Conservation (phyloP, 2,797 vertebrate genomes). For the Schizothorax lantsangensis region DNA sequence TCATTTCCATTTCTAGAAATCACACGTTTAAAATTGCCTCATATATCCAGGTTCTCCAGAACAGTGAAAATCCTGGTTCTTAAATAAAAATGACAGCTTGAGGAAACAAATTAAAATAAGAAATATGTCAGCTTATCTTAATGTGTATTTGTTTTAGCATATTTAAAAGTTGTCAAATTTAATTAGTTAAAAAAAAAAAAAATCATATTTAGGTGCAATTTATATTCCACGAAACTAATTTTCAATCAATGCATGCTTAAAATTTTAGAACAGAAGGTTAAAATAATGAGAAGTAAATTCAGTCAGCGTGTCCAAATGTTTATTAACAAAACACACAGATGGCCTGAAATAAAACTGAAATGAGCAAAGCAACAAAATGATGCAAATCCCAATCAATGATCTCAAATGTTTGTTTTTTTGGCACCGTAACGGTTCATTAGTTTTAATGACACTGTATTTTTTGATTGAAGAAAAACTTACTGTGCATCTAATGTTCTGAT, state of each 20-base stretch:
- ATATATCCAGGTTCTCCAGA: not conserved
- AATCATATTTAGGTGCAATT: not conserved
- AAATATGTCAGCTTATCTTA: not conserved
- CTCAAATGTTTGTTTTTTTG: not conserved
- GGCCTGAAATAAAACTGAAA: not conserved
- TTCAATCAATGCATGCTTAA: not conserved
- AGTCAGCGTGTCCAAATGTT: not conserved
- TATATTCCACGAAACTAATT: not conserved
- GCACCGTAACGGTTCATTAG: not conserved
- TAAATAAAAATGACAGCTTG: not conserved
- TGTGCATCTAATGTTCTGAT: not conserved
- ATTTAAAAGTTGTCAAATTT: not conserved
- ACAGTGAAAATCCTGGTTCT: not conserved
- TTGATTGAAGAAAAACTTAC: not conserved
- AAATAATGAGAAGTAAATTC: not conserved
- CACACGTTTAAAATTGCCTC: not conserved
- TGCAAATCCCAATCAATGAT: not conserved
- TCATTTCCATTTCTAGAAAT: not conserved
- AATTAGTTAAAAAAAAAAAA: no score
- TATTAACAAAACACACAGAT: not conserved
- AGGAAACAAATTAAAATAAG: not conserved
- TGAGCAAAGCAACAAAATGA: not conserved
- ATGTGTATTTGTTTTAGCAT: not conserved
- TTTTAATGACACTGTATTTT: not conserved
- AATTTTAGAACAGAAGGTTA: not conserved